Percentiles rank a stretch among this genome's conserved stretches.
phyloP scores from a whole-genome alignment of 2,888 invertebrate genomes.

The Junonia oenone region DNA sequence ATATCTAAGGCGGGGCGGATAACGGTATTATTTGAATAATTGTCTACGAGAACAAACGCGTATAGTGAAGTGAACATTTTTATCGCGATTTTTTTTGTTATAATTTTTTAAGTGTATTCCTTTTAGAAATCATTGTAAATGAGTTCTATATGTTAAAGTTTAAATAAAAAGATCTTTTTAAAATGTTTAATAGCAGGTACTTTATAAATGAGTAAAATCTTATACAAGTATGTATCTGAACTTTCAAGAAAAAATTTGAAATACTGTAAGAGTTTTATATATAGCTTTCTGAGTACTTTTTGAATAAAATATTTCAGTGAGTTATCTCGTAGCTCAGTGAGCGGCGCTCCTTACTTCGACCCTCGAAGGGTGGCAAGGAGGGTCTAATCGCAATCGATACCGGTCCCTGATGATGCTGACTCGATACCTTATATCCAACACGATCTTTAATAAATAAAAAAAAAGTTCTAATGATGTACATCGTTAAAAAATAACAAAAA shows the following conservation, averaged over 20 bases:
- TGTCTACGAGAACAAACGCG: not conserved
- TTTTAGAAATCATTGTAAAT: not conserved
- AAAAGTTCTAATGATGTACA: not conserved
- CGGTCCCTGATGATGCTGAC: slow-evolving; percentile 37
- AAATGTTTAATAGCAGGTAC: too few species aligned
- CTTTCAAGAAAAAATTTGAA: too few species aligned
- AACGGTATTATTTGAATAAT: not conserved
- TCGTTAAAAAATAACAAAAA: not conserved
- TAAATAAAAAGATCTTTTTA: too few species aligned
- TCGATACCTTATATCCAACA: slow-evolving; percentile 20
- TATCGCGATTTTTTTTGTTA: not conserved
- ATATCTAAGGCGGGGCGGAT: slow-evolving; percentile 27
- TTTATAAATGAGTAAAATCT: too few species aligned
- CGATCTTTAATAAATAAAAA: slow-evolving; percentile 1
- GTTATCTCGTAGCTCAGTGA: slow-evolving; percentile 14
- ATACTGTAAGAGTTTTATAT: not conserved
- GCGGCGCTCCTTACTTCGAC: slow-evolving; percentile 29
- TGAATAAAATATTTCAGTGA: not conserved
- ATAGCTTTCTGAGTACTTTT: not conserved
- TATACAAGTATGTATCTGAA: too few species aligned
- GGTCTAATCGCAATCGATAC: slow-evolving; percentile 47
- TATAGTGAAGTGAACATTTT: not conserved
- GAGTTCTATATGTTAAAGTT: too few species aligned
- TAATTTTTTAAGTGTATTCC: not conserved
- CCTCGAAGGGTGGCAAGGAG: slow-evolving; percentile 39